Evolutionary conservation across 1,140 invertebrate species (phyloP), one percentile per base, ranked within the genome.

Genomic region (Anoplolepis gracilipes): DNA sequence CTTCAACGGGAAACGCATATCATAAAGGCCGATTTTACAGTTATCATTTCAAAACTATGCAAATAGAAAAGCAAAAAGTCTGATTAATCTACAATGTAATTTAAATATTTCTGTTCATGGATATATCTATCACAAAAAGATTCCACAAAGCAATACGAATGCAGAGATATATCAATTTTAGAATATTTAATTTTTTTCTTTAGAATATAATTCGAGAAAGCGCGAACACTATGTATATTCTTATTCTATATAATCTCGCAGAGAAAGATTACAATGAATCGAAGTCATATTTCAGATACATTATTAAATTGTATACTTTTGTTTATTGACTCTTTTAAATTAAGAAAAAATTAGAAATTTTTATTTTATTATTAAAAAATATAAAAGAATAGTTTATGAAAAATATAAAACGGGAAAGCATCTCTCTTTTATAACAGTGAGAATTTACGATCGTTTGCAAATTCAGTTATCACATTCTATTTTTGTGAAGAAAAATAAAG

Each of bases 361-460:
- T 8, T 59, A n/a, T 55, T 11, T 75, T 73, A 11, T 55, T 73
- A 4, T 10, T 69, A 28, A 33, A 46, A 72, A 30, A 49, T 11
- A 3, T 33, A 55, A 3, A 49, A 30, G 7, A 70, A 30, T 55
- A 19, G 46, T 53, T n/a, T n/a, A 2, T 53, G 19, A 75, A 16
- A 57, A 59, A 75, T 39, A 36, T 4, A 16, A 57, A 13, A 33
- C 1, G n/a, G n/a, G 7, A 25, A 59, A 57, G 10, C 11, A 8
- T 36, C n/a, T 72, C 3, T 72, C n/a, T n/a, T 16, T 72, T 30
- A 53, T 33, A 11, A 55, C 49, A 57, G 11, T 7, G n/a, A 36
- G 8, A 75, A 59, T 75, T 59, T 75, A 36, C 8, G 16, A 57
- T 75, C 5, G n/a, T 77, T 30, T 0, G 4, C 75, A 39, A 64